phyloP scores from a whole-genome alignment of 1,140 invertebrate genomes.

The Conus ventricosus region DNA sequence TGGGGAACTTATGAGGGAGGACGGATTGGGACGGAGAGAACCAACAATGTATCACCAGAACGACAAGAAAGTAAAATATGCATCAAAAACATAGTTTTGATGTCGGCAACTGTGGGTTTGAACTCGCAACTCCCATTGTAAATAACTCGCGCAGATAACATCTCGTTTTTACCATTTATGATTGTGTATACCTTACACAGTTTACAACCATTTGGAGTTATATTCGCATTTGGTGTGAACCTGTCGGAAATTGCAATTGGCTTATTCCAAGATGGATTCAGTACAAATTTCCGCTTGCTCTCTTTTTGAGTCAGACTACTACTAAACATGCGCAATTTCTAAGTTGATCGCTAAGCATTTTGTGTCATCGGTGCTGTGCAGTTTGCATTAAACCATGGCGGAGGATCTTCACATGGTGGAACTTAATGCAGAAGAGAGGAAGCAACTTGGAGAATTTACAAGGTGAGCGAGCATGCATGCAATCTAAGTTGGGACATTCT shows the following conservation, averaged over 20 bases:
- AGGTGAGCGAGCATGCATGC: background rate
- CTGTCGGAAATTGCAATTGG: background rate
- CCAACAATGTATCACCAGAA: no score
- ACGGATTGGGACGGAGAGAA: no score
- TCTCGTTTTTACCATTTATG: no score
- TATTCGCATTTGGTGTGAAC: background rate
- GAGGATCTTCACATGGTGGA: background rate
- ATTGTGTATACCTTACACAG: no score
- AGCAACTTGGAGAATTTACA: conserved; percentile 19
- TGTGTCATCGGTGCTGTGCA: background rate
- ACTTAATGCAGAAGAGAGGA: conserved; percentile 8
- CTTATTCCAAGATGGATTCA: background rate
- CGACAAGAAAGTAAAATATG: no score
- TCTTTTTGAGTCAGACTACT: background rate
- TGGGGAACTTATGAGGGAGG: no score
- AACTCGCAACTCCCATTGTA: no score
- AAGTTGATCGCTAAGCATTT: background rate
- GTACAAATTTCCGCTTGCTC: conserved; percentile 1
- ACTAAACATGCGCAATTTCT: background rate
- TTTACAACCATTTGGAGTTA: background rate
- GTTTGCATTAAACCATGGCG: background rate
- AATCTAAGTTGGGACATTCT: background rate
- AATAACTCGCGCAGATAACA: no score
- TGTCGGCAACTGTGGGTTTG: no score
- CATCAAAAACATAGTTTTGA: no score